These are phyloP conservation scores for Ginglymostoma cirratum DNA, from an alignment of 2,113 vertebrate genomes.

Conservation along the genomic window DNA sequence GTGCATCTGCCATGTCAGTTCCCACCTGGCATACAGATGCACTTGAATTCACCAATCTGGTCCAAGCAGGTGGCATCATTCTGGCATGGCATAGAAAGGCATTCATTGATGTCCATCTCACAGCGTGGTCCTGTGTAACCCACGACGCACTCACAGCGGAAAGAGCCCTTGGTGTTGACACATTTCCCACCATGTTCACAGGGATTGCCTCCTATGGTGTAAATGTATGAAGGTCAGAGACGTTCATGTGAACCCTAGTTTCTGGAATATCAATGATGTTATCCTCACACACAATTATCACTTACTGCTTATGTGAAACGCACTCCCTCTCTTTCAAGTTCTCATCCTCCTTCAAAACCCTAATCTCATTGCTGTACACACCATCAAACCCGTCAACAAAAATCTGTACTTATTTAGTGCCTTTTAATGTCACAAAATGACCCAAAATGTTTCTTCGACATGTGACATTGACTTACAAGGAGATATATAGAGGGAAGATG, in stretches of 20 bases:
- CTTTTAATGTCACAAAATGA: not conserved
- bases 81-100: conserved; percentile 69
- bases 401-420: not conserved
- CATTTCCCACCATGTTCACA: conserved; percentile 77
- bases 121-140: conserved; percentile 74
- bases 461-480: too few species aligned
- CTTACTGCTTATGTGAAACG: not conserved
- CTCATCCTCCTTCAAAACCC: not conserved
- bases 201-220: conserved; percentile 65
- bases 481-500: too few species aligned
- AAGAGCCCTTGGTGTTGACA: conserved; percentile 74
- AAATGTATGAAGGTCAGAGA: not conserved
- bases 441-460: too few species aligned
- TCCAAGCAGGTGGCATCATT: conserved; percentile 82
- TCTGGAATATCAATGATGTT: too few species aligned
- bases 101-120: conserved; percentile 77
- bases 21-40: conserved; percentile 78
- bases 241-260: not conserved
- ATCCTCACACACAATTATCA: not conserved
- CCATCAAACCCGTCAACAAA: not conserved
- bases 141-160: conserved; percentile 67
- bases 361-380: not conserved
- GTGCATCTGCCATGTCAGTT: not conserved
- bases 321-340: not conserved
- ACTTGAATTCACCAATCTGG: conserved; percentile 76